A percentile compares a stretch with the other conserved stretches of the same genome.
phyloP scores from a whole-genome alignment of 1,140 invertebrate genomes.

The Drosophila tani region DNA sequence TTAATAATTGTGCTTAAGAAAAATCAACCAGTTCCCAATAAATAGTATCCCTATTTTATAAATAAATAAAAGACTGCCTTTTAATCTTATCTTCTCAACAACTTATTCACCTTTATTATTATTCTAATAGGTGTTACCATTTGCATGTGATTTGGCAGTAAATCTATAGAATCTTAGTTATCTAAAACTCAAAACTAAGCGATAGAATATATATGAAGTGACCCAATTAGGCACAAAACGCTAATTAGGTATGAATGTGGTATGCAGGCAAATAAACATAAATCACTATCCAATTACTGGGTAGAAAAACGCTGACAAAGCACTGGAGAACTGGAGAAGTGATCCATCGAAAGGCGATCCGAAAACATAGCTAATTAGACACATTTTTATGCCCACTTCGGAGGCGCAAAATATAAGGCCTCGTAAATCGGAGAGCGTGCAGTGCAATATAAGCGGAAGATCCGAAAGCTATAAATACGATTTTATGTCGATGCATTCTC shows the following conservation, averaged over 20 bases:
- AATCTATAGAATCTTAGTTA: neutral
- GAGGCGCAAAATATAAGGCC: constrained; percentile 37
- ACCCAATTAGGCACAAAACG: constrained; percentile 7
- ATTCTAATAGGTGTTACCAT: neutral
- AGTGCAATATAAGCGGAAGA: constrained; percentile 34
- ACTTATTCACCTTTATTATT: neutral
- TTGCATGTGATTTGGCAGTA: neutral
- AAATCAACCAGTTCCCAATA: too few relatives aligned
- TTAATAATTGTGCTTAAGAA: too few relatives aligned
- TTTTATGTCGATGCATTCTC: constrained; percentile 48
- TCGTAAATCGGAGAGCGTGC: constrained; percentile 51
- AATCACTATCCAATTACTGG: constrained; percentile 12
- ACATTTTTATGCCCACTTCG: constrained; percentile 11
- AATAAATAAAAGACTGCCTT: neutral
- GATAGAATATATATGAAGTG: neutral
- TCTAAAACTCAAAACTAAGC: neutral
- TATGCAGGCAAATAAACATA: constrained; percentile 10
- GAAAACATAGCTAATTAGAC: constrained; percentile 21
- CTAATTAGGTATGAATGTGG: constrained; percentile 11
- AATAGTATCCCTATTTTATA: too few relatives aligned
- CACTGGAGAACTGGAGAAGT: neutral
- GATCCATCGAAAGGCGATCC: constrained; percentile 20
- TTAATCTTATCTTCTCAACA: neutral
- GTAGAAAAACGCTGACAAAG: constrained; percentile 2
- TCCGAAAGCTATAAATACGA: constrained; percentile 52